A percentile compares a stretch with the other conserved stretches of the same genome.
These are phyloP conservation scores for Eriosoma lanigerum DNA, from an alignment of 1,140 invertebrate species.

Conservation along the genomic window DNA sequence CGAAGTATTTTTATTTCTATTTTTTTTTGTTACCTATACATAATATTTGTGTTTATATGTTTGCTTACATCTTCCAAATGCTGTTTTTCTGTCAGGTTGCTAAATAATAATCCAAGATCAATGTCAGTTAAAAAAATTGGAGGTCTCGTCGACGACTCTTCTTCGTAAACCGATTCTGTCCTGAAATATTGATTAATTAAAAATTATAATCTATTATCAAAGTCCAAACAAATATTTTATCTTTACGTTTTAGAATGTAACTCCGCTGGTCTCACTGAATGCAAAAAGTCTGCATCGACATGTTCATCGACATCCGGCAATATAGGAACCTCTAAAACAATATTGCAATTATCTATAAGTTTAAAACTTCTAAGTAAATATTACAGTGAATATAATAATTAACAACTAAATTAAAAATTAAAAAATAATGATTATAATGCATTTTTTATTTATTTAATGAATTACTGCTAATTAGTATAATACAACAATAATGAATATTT, in stretches of 20 bases:
- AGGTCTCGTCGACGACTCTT: not conserved
- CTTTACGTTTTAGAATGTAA: slow-evolving; percentile 9
- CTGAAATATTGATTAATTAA: slow-evolving; percentile 5
- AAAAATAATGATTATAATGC: not conserved
- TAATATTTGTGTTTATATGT: too few relatives aligned
- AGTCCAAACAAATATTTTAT: not conserved
- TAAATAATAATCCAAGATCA: slow-evolving; percentile 15
- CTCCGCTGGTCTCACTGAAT: not conserved
- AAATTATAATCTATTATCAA: not conserved
- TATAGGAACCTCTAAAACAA: slow-evolving; percentile 20
- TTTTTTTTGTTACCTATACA: too few relatives aligned
- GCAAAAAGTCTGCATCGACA: slow-evolving; percentile 8
- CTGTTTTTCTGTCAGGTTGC: slow-evolving; percentile 18
- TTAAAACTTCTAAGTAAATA: too few relatives aligned
- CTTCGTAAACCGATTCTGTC: not conserved
- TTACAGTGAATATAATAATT: not conserved
- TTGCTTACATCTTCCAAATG: slow-evolving; percentile 35
- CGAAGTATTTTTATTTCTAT: too few relatives aligned
- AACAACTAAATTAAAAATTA: not conserved
- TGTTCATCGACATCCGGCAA: slow-evolving; percentile 7
- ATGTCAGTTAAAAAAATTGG: slow-evolving; percentile 11
- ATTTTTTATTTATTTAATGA: not conserved
- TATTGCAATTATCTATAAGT: not conserved
- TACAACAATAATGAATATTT: not conserved
- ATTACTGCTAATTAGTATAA: not conserved